Base-by-base conservation (phyloP, 2,113 vertebrate species). In the Trinectes maculatus region DNA sequence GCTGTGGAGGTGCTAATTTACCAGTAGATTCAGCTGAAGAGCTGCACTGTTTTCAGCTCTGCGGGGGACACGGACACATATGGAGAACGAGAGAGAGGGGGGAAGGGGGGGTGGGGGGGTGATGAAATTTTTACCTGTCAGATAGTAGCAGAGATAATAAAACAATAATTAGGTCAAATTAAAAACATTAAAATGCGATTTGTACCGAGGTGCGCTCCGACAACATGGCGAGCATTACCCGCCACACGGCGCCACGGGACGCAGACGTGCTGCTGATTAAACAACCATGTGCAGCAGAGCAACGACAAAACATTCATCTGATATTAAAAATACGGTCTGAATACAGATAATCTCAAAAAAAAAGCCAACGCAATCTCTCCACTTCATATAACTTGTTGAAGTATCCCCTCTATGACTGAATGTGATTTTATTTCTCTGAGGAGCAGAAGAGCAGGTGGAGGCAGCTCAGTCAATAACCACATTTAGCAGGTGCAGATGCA, bases 1-100 rank as follows among this genome's bases (percentile, higher is more conserved):
- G 87, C 80, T 75, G 80, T 31, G 63, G 72, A 83, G 73, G 56
- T 78, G 77, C 65, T 90, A 85, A 89, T 89, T 87, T 71, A 80
- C 81, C 22, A 15, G 71, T 69, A 82, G 60, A 81, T 82, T 86
- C 74, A 75, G 77, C 79, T 74, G 71, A 87, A 86, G 71, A 82
- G 81, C 83, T 18, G 63, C 69, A 83, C 79, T 82, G 80, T 84
- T 79, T 51, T 48, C 76, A 60, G 74, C 87, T 76, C 85, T 77
- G 87, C 77, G 3, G 85, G 83, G 66, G 61, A 55, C n/a, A 9
- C 3, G 39, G 74, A 79, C 81, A 68, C 83, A 79, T 43, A 74
- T 64, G 3, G 81, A 63, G 83, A 56, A 13, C 29, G 53, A 70
- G 48, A 10, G 63, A 26, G 8, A 19, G 49, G 61, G 42, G 34